Percentiles rank a stretch among this genome's conserved stretches.
phyloP scores from a whole-genome alignment of 1,140 invertebrate genomes.

The Dermatophagoides farinae region DNA sequence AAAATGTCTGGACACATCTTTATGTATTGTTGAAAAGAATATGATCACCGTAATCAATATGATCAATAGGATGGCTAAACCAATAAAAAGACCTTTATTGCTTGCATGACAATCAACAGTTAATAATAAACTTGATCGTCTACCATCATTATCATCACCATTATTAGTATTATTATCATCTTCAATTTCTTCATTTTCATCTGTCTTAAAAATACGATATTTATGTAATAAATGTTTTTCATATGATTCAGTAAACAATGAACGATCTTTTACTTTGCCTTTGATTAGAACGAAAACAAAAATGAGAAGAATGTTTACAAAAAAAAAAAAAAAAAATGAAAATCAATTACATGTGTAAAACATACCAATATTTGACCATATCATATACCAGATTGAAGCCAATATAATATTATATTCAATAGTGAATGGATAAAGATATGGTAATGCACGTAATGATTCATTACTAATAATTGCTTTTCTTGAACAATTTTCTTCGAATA shows the following conservation, averaged over 20 bases:
- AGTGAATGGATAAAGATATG: conserved; percentile 46
- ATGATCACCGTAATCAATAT: conserved; percentile 42
- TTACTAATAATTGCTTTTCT: conserved; percentile 14
- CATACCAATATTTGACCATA: conserved; percentile 46
- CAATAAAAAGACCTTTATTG: conserved; percentile 44
- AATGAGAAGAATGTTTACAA: background rate
- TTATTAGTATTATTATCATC: too few relatives aligned
- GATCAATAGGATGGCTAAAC: conserved; percentile 39
- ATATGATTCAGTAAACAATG: background rate
- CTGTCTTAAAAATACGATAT: conserved; percentile 8
- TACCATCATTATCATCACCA: conserved; percentile 17
- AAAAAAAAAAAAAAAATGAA: background rate
- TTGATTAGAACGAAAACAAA: background rate
- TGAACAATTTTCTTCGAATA: conserved; percentile 1
- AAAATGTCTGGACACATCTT: conserved; percentile 24
- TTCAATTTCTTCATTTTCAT: conserved; percentile 16
- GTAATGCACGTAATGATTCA: conserved; percentile 16
- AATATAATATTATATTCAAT: conserved; percentile 51
- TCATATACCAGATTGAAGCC: conserved; percentile 46
- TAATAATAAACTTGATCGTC: conserved; percentile 35
- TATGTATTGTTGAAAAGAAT: conserved; percentile 40
- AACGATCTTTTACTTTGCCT: conserved; percentile 2
- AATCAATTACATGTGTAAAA: background rate
- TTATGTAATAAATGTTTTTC: too few relatives aligned
- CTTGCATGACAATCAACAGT: conserved; percentile 48